Percentiles rank a stretch among this genome's conserved stretches.
Conservation (phyloP, 2,888 invertebrate genomes). For the Glyphotaelius pellucidus region DNA sequence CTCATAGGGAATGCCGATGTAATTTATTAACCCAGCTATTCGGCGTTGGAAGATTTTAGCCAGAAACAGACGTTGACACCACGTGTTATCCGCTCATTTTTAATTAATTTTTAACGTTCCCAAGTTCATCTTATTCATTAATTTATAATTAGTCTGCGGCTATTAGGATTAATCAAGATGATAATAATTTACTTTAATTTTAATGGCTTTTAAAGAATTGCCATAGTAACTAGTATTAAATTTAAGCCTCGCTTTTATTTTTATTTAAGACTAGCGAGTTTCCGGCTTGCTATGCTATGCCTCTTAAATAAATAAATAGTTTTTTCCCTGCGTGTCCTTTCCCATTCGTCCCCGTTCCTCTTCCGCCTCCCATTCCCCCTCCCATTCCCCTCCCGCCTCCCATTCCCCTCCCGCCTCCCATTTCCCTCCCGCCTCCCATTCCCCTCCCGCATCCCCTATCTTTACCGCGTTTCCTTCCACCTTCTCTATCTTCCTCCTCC, state of each 20-base stretch:
- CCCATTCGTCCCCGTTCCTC: too few relatives aligned
- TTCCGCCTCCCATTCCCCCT: too few relatives aligned
- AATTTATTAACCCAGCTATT: slow-evolving; percentile 47
- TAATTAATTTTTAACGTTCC: neutral
- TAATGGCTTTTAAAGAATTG: neutral
- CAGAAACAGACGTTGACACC: neutral
- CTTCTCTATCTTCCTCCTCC: too few relatives aligned
- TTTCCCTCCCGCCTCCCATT: too few relatives aligned
- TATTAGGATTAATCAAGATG: neutral
- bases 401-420: too few relatives aligned
- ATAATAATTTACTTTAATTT: neutral
- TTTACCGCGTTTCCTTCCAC: too few relatives aligned
- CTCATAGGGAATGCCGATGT: slow-evolving; percentile 42
- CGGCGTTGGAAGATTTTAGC: neutral
- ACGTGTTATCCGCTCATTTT: slow-evolving; percentile 1
- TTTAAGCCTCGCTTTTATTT: neutral
- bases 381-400: too few relatives aligned
- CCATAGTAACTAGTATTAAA: neutral
- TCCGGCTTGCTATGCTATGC: too few relatives aligned
- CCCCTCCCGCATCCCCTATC: too few relatives aligned
- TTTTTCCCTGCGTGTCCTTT: too few relatives aligned
- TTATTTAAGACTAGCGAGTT: neutral
- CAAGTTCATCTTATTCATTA: neutral
- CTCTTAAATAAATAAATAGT: too few relatives aligned
- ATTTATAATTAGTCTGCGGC: neutral